A percentile compares a stretch with the other conserved stretches of the same genome.
Evolutionary conservation across 2,888 invertebrate genomes (phyloP).

Genomic region (Eupithecia dodoneata): DNA sequence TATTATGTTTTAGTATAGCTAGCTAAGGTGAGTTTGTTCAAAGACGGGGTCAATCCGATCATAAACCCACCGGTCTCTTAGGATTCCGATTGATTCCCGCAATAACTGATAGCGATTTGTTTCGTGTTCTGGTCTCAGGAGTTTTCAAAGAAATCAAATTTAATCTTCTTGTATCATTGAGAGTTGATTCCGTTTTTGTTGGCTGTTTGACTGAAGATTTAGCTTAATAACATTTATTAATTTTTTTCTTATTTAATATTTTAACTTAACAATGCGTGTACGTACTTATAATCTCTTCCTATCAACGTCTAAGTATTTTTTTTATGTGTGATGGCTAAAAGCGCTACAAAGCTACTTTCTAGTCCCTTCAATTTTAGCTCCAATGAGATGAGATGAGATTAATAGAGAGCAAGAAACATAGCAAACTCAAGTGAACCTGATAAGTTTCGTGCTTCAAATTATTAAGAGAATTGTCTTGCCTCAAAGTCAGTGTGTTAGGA

Average conservation of each 20-base stretch:
- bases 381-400: too few species aligned
- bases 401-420: too few species aligned
- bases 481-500: constrained; percentile 73
- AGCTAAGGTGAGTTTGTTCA: constrained; percentile 12
- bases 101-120: constrained; percentile 20
- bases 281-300: too few species aligned
- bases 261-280: too few species aligned
- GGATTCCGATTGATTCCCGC: constrained; percentile 27
- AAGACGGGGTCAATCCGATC: constrained; percentile 24
- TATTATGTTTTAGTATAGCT: neutral
- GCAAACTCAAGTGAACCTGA: too few species aligned
- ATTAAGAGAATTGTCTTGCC: constrained; percentile 53
- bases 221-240: too few species aligned
- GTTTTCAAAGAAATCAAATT: constrained; percentile 17
- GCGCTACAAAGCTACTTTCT: too few species aligned
- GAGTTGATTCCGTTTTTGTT: neutral
- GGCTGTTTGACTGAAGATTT: neutral
- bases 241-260: too few species aligned
- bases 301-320: too few species aligned
- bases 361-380: too few species aligned
- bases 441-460: neutral
- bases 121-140: constrained; percentile 23
- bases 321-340: too few species aligned
- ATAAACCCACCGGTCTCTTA: constrained; percentile 17
- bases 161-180: constrained; percentile 1